Base-by-base conservation (phyloP, 2,797 vertebrate species). In the Acridotheres tristis region DNA sequence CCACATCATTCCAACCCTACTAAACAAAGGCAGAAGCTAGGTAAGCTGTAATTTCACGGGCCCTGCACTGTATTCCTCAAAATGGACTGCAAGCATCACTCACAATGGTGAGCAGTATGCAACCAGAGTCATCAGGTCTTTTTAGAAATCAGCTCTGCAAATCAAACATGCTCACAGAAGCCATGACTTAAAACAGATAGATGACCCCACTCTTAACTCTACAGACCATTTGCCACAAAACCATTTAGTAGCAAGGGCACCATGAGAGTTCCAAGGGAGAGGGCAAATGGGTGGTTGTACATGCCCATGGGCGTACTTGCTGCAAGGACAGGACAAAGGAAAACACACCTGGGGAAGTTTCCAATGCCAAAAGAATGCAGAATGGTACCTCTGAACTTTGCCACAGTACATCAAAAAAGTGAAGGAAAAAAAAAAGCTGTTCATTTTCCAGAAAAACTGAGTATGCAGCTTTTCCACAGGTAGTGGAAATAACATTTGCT, bases 21-120 rank as follows among this genome's bases (percentile, higher is more conserved):
- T 43, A 43, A 75, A 68, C 32, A 73, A 61, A 61, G 48, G 30
- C 58, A 92, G 27, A 54, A 68, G 40, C 4, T 71, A 72, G 17
- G 19, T 40, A 40, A 54, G 3, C 9, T 82, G 55, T 19, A 61
- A 77, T 63, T 85, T 63, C 72, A 55, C 1, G 2, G 30, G 32
- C 32, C 34, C 57, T 77, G 38, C 45, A 59, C 23, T 45, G 53
- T 40, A n/a, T 47, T 90, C 36, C 27, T 73, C 67, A 69, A 51
- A 59, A n/a, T 3, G 20, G 71, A 50, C 40, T 5, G 4, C 48
- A 29, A 23, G 40, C 36, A 65, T 40, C 78, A 36, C 71, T 59
- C 7, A 0, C 18, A 51, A 68, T 1, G 0, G 50, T 32, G 53
- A 77, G 40, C 40, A 55, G 42, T 11, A 50, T 0, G 0, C 54